phyloP scores from a whole-genome alignment of 2,888 invertebrate species.

The Limnephilus rhombicus region DNA sequence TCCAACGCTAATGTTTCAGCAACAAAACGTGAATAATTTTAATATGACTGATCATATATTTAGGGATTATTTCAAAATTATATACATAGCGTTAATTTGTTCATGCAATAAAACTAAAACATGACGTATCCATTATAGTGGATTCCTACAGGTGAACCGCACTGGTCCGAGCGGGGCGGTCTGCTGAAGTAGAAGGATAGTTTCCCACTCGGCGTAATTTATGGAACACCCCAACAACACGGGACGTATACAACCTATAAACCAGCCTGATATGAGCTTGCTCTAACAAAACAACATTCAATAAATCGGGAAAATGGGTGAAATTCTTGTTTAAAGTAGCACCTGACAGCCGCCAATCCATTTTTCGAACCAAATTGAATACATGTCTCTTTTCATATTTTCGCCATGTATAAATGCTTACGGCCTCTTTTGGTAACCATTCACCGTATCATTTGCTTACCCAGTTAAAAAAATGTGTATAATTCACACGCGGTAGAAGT shows the following conservation, averaged over 20 bases:
- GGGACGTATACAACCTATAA: conserved; percentile 42
- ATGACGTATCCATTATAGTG: neutral
- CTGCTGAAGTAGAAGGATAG: conserved; percentile 31
- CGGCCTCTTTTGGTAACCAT: neutral
- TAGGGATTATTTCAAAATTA: too few relatives aligned
- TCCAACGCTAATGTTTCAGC: too few relatives aligned
- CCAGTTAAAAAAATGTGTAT: too few relatives aligned
- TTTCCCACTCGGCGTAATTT: conserved; percentile 43
- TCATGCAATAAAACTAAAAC: neutral
- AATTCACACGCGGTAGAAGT: too few relatives aligned
- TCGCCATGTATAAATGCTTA: neutral
- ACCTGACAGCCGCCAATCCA: neutral
- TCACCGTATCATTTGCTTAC: neutral
- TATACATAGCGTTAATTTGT: neutral
- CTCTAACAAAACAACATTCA: conserved; percentile 32
- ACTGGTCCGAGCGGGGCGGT: conserved; percentile 33
- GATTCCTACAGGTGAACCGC: conserved; percentile 18
- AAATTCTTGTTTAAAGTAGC: neutral
- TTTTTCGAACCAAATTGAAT: neutral
- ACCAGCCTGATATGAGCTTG: conserved; percentile 21
- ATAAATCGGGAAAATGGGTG: conserved; percentile 5
- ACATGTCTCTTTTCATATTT: neutral
- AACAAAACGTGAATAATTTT: too few relatives aligned
- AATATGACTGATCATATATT: too few relatives aligned
- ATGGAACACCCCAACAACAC: conserved; percentile 39